Conservation (phyloP, 2,797 vertebrate genomes). For the Artibeus lituratus region DNA sequence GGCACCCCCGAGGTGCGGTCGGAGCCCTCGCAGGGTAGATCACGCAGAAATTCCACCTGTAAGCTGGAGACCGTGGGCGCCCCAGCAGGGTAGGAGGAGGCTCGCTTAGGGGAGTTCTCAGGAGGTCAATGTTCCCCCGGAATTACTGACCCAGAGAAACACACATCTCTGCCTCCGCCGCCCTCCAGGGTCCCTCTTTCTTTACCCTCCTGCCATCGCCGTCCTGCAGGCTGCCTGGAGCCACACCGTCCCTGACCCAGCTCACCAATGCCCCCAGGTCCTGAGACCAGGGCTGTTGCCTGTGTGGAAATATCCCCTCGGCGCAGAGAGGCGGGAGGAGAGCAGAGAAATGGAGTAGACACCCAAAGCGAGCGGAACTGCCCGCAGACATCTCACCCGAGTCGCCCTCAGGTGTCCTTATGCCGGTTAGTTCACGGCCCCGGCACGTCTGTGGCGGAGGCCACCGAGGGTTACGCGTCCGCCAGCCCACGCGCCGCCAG, state of each 20-base stretch:
- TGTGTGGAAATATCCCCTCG: neutral
- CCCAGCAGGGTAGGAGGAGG: neutral
- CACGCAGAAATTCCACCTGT: neutral
- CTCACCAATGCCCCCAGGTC: neutral
- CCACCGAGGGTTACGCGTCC: neutral
- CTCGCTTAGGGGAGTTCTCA: neutral
- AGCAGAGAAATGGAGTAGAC: neutral
- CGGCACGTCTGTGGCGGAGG: neutral
- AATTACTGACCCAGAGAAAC: neutral
- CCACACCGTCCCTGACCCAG: rapidly evolving
- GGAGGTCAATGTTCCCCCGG: neutral
- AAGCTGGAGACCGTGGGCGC: neutral
- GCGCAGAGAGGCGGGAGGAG: neutral
- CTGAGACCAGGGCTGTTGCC: neutral
- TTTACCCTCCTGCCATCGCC: neutral
- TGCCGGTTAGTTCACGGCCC: neutral
- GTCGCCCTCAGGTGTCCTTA: neutral
- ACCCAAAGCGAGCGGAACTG: neutral
- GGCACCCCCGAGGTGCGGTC: neutral
- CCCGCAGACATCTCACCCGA: neutral
- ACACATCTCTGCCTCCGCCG: neutral
- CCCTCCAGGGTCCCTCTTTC: neutral
- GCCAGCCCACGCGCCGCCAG: neutral
- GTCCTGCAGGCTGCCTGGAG: neutral
- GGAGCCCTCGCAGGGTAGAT: neutral